These are phyloP conservation scores for Fissipunctia ypsillon DNA, from an alignment of 2,888 invertebrate genomes.

Conservation along the genomic window DNA sequence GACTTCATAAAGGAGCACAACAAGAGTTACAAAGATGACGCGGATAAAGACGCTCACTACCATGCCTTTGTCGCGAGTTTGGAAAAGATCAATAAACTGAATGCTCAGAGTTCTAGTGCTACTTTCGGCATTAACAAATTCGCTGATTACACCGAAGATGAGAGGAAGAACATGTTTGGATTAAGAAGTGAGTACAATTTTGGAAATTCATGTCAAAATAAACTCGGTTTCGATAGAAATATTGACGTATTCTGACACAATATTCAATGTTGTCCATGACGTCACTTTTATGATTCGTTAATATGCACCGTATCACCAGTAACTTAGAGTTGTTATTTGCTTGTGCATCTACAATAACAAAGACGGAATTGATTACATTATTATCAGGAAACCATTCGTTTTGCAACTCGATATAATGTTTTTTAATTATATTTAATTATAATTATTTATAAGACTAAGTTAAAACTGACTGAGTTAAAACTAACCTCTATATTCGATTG, in stretches of 20 bases:
- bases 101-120: constrained; percentile 52
- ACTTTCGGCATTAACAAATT: constrained; percentile 73
- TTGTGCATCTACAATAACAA: constrained; percentile 23
- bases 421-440: not conserved
- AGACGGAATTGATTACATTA: constrained; percentile 20
- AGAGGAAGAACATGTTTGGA: constrained; percentile 64
- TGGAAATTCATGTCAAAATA: not conserved
- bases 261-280: constrained; percentile 15
- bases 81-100: constrained; percentile 68
- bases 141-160: constrained; percentile 74
- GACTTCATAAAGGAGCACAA: constrained; percentile 71
- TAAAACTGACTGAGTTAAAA: not conserved
- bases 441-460: too few relatives aligned
- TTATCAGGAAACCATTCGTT: constrained; percentile 9
- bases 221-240: constrained; percentile 8
- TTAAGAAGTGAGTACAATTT: constrained; percentile 48
- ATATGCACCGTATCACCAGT: constrained; percentile 9
- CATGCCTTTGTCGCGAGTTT: constrained; percentile 70
- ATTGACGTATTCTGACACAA: constrained; percentile 6
- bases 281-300: constrained; percentile 18
- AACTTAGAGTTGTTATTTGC: constrained; percentile 26
- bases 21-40: constrained; percentile 72
- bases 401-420: not conserved
- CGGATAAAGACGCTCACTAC: constrained; percentile 71
- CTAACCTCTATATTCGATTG: constrained; percentile 27